Base-by-base conservation (phyloP, 35 echinoderm and acorn worm genomes). In the Apostichopus californicus region DNA sequence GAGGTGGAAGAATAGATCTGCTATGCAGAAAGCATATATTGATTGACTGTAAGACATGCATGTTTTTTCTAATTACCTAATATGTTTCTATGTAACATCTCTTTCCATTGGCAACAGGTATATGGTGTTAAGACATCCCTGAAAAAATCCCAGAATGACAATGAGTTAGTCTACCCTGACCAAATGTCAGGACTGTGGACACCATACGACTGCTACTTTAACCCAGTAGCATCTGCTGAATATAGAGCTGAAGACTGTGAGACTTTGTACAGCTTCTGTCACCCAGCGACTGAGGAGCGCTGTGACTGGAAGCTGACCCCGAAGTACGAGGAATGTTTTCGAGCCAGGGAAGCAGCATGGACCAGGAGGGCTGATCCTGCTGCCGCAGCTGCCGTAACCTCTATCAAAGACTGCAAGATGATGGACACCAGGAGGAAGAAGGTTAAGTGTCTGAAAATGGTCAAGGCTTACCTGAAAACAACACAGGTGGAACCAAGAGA, bases 321-420 rank as follows among this genome's bases (percentile, higher is more conserved):
- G 6, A 64, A 89, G 7, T 89, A 89, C 24, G 64, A 71, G 13
- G 64, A 73, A 7, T 89, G 86, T 21, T 89, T 73, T 8, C 3
- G 0, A 1, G 8, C 7, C 8, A 89, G 86, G 52, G 86, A 89
- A 23, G 17, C 24, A 0, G 3, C 23, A 4, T 89, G 86, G 86
- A 6, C 25, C 18, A 89, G 11, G 8, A 10, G 13, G 7, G 34
- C 71, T 9, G 5, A 24, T 3, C 57, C 57, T 0, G 12, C 7
- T 17, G 1, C 20, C 5, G 59, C 58, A 65, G 86, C 86, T 10
- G 86, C 86, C 34, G 14, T 28, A 3, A 89, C 86, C 8, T 1
- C 20, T 0, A 7, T 89, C 21, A 89, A 89, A 64, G 86, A 89
- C 63, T 89, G 86, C 63, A 68, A 73, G 17, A 89, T 72, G 5